Evolutionary conservation across 1,140 invertebrate genomes (phyloP).

Genomic region (Heliconius congener): DNA sequence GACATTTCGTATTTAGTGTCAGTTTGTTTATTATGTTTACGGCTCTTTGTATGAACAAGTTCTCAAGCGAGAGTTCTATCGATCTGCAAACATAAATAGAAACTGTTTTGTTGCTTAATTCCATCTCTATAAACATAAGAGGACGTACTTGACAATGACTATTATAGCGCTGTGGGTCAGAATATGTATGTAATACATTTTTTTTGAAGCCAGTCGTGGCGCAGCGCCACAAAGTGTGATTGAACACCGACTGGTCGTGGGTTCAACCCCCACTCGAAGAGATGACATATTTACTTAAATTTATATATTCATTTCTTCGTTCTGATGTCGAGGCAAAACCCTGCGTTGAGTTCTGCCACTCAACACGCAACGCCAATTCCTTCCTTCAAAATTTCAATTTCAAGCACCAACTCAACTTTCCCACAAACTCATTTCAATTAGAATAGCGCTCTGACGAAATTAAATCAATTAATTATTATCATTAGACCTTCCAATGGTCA

Average conservation of each 20-base stretch:
- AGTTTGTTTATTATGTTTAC: background rate
- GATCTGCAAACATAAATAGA: constrained; percentile 5
- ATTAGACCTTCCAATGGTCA: background rate
- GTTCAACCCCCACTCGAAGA: too few species aligned
- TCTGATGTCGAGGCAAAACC: too few species aligned
- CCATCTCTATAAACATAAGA: constrained; percentile 1
- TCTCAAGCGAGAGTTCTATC: background rate
- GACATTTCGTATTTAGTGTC: background rate
- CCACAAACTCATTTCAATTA: background rate
- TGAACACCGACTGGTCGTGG: too few species aligned
- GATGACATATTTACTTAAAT: too few species aligned
- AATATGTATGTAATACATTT: too few species aligned
- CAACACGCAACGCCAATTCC: too few species aligned
- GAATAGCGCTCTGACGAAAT: background rate
- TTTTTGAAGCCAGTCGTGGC: too few species aligned
- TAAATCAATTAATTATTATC: background rate
- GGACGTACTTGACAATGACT: background rate
- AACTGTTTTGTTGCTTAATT: constrained; percentile 3
- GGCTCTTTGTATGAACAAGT: background rate
- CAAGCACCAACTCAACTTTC: background rate
- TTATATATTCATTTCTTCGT: too few species aligned
- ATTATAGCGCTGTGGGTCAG: too few species aligned
- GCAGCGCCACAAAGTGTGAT: too few species aligned
- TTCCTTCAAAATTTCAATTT: background rate
- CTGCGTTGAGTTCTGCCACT: too few species aligned